Evolutionary conservation across 2,888 invertebrate species (phyloP).

Genomic region (Trachelus troglodyta): DNA sequence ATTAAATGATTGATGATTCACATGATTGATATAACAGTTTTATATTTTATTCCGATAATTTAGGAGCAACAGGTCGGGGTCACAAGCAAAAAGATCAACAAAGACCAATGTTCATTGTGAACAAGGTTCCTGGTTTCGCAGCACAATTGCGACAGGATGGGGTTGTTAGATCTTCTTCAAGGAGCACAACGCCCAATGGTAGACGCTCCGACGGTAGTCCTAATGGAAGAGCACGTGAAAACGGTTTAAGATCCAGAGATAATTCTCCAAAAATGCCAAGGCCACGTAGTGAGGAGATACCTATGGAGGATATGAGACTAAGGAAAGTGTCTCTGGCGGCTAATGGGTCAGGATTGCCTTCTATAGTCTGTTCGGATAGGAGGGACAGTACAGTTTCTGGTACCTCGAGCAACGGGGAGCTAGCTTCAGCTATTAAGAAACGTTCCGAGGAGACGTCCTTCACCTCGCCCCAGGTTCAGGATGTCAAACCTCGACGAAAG

Average conservation of each 20-base stretch:
- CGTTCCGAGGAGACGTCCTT: conserved; percentile 83
- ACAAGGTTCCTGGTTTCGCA: conserved; percentile 69
- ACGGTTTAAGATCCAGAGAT: conserved; percentile 74
- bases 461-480: conserved; percentile 72
- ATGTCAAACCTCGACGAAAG: conserved; percentile 68
- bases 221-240: conserved; percentile 39
- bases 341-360: conserved; percentile 33
- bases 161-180: conserved; percentile 26
- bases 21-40: conserved; percentile 9
- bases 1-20: background rate
- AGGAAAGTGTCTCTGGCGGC: conserved; percentile 56
- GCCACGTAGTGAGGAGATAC: conserved; percentile 83
- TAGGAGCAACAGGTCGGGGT: conserved; percentile 56
- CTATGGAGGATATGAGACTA: conserved; percentile 79
- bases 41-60: background rate
- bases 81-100: conserved; percentile 53
- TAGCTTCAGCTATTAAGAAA: conserved; percentile 36
- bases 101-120: conserved; percentile 59
- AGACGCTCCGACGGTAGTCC: conserved; percentile 40
- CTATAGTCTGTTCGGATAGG: conserved; percentile 30
- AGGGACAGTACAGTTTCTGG: conserved; percentile 29
- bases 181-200: conserved; percentile 31
- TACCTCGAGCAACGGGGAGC: conserved; percentile 6
- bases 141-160: conserved; percentile 70
- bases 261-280: conserved; percentile 79